phyloP scores from a whole-genome alignment of 1,140 invertebrate species.

The Cyclina sinensis region DNA sequence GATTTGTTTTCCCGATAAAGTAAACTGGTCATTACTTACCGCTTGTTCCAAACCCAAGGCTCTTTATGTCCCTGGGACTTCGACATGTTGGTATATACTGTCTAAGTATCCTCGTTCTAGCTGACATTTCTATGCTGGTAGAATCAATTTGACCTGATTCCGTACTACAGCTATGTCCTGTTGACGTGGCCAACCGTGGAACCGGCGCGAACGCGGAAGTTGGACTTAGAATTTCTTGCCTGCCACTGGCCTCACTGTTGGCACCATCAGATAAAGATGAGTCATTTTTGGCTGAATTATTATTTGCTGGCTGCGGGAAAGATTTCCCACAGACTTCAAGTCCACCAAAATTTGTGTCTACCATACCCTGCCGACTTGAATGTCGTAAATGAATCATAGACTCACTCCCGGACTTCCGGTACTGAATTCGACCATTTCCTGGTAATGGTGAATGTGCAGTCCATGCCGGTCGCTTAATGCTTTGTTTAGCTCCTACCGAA shows the following conservation, averaged over 20 bases:
- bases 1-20: too few species aligned
- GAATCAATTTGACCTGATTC: not conserved
- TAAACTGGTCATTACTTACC: slow-evolving; percentile 4
- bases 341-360: slow-evolving; percentile 53
- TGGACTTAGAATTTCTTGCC: slow-evolving; percentile 28
- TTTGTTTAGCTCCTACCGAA: not conserved
- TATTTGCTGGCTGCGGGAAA: slow-evolving; percentile 31
- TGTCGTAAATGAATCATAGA: slow-evolving; percentile 52
- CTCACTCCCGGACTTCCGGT: slow-evolving; percentile 60
- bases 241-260: not conserved
- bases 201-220: slow-evolving; percentile 26
- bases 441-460: slow-evolving; percentile 35
- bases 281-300: slow-evolving; percentile 40
- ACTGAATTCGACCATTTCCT: slow-evolving; percentile 45
- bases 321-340: slow-evolving; percentile 64
- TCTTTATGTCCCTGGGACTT: slow-evolving; percentile 3
- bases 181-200: not conserved
- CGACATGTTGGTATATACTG: not conserved
- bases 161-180: not conserved
- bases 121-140: not conserved
- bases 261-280: not conserved
- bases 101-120: not conserved
- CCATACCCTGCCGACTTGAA: slow-evolving; percentile 28
- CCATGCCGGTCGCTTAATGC: not conserved
- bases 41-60: not conserved